Base-by-base conservation (phyloP, 1,140 invertebrate species). In the Drosophila kohkoa region DNA sequence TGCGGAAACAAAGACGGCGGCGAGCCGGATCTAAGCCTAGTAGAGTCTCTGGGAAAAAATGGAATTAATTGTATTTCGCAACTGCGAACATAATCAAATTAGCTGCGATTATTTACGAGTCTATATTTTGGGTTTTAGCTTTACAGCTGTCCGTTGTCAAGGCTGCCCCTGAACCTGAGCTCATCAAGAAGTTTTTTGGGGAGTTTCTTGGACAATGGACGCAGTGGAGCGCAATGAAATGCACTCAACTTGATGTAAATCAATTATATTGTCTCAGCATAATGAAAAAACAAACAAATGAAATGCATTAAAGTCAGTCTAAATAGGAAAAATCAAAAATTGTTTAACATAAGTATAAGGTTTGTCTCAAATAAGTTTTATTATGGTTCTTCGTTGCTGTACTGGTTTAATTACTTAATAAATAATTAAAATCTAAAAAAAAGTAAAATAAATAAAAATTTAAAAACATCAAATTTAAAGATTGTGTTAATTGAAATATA, bases 71-170 rank as follows among this genome's bases (percentile, higher is more conserved):
- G 25, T 30, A 28, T 48, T 25, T 49, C 3, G 15, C 13, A 32
- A 54, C 28, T 54, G 41, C 41, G 5, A 38, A 5, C 51, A 30
- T 73, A 68, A 68, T 60, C 70, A 60, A 74, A 74, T 74, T 74
- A 69, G 32, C 11, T 15, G 65, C 43, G 55, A 69, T 74, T 74
- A 74, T 74, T 54, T 54, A 60, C 51, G 55, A 10, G 55, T 6
- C 8, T 4, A 32, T 1, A 5, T 35, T 60, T 20, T 60, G 8
- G 51, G 45, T 11, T 16, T 60, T 60, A 10, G 54, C 8, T 35
- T 8, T 7, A 49, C 28, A 43, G 41, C n/a, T 43, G 20, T 8
- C 10, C 11, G 13, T 10, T 15, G 35, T 28, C 48, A 51, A 65
- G 69, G 70, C 46, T 54, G 1, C 8, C 8, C 41, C 20, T 69